Evolutionary conservation across 2,888 invertebrate genomes (phyloP).

Genomic region (Euclidia mi): DNA sequence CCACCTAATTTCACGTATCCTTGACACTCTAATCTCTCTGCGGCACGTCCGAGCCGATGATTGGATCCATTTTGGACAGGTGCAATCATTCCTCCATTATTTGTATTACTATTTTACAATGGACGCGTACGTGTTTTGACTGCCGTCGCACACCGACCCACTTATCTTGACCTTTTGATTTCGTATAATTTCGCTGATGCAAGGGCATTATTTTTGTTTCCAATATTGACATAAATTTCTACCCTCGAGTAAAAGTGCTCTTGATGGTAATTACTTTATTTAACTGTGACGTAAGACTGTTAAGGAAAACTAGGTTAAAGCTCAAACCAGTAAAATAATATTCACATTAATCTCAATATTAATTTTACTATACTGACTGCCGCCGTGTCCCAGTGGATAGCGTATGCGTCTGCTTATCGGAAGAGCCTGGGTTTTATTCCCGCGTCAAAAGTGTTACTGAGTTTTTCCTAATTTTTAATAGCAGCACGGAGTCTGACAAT

Average conservation of each 20-base stretch:
- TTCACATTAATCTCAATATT: too few relatives aligned
- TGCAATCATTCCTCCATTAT: conserved; percentile 69
- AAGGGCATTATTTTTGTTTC: conserved; percentile 57
- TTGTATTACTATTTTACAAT: conserved; percentile 67
- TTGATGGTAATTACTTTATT: conserved; percentile 21
- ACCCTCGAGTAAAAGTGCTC: conserved; percentile 35
- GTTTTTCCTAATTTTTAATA: too few relatives aligned
- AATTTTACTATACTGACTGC: too few relatives aligned
- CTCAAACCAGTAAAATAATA: too few relatives aligned
- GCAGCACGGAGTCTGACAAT: too few relatives aligned
- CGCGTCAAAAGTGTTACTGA: too few relatives aligned
- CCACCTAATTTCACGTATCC: conserved; percentile 64
- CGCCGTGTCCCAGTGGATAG: too few relatives aligned
- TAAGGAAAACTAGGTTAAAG: conserved; percentile 15
- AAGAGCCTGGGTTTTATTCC: too few relatives aligned
- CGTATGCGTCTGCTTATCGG: too few relatives aligned
- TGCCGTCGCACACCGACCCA: conserved; percentile 70
- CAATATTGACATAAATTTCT: conserved; percentile 52
- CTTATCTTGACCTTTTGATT: conserved; percentile 71
- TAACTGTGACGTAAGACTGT: conserved; percentile 19
- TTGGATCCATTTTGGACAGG: conserved; percentile 69
- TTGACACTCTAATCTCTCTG: conserved; percentile 68
- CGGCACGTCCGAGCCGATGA: conserved; percentile 68
- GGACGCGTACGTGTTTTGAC: conserved; percentile 69
- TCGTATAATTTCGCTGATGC: conserved; percentile 60